Conservation (phyloP, 2,797 vertebrate species). For the Parambassis ranga region DNA sequence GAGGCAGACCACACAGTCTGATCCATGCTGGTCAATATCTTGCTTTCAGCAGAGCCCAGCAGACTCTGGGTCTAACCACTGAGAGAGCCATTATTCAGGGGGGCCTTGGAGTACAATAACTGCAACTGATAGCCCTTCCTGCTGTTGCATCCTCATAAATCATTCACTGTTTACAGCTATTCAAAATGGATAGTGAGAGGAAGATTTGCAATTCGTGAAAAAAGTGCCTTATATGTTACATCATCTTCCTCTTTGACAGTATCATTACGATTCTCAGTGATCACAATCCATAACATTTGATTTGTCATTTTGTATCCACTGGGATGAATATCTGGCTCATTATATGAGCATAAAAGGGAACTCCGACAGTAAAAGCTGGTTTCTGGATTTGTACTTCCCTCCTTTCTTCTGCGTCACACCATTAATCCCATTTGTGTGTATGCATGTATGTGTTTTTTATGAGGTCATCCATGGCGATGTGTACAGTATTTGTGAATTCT, state of each 20-base stretch:
- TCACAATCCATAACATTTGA: conserved; percentile 31
- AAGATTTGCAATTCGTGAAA: conserved; percentile 24
- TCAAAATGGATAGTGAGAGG: conserved; percentile 37
- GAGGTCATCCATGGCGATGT: not conserved
- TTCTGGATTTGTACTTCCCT: conserved; percentile 1
- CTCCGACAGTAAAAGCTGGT: conserved; percentile 2
- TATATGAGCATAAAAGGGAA: not conserved
- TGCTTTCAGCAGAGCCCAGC: conserved; percentile 55
- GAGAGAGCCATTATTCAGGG: conserved; percentile 59
- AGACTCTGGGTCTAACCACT: conserved; percentile 34
- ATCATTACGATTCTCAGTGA: conserved; percentile 14
- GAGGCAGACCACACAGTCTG: conserved; percentile 29
- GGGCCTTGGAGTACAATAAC: conserved; percentile 67
- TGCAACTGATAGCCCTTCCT: conserved; percentile 60
- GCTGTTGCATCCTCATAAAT: conserved; percentile 68
- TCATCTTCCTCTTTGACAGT: conserved; percentile 14
- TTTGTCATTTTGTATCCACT: conserved; percentile 20
- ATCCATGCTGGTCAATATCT: conserved; percentile 66
- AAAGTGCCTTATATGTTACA: conserved; percentile 17
- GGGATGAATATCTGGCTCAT: conserved; percentile 21
- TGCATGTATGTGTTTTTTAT: not conserved
- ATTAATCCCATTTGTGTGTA: conserved; percentile 10
- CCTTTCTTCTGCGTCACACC: conserved; percentile 5
- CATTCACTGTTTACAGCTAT: conserved; percentile 61
- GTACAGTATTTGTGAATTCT: conserved; percentile 12